These are phyloP conservation scores for Stichopus chloronotus DNA, from an alignment of 35 echinoderm and acorn worm species.

Conservation along the genomic window DNA sequence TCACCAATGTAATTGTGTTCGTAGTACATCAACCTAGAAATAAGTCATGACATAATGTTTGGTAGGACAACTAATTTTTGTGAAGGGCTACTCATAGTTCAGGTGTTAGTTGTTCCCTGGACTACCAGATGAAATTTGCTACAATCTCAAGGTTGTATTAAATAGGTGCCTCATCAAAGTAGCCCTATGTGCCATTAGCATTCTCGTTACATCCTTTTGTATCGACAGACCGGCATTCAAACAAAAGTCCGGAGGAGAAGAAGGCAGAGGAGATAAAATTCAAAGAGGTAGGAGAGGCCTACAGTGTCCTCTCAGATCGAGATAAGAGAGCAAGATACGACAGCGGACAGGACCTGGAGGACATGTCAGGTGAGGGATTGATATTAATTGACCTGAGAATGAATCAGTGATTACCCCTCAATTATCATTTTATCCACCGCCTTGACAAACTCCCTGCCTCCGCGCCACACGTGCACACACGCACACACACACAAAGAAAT, in stretches of 20 bases:
- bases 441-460: background rate
- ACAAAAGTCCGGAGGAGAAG: constrained; percentile 74
- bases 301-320: constrained; percentile 81
- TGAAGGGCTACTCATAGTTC: too few relatives aligned
- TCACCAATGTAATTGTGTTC: too few relatives aligned
- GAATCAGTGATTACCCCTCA: background rate
- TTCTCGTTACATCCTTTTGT: background rate
- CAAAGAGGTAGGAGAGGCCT: constrained; percentile 97
- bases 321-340: constrained; percentile 85
- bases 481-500: too few relatives aligned
- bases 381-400: constrained; percentile 38
- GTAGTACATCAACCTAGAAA: too few relatives aligned
- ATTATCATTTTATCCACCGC: background rate
- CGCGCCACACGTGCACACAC: background rate
- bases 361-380: constrained; percentile 65
- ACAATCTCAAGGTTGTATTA: too few relatives aligned
- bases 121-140: too few relatives aligned
- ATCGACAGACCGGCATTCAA: constrained; percentile 88
- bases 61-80: too few relatives aligned
- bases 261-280: constrained; percentile 97
- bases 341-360: constrained; percentile 90
- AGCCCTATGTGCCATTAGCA: too few relatives aligned
- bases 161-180: too few relatives aligned
- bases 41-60: too few relatives aligned
- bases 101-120: too few relatives aligned